Conservation (phyloP, 2,797 vertebrate species). For the Phrynocephalus forsythii region DNA sequence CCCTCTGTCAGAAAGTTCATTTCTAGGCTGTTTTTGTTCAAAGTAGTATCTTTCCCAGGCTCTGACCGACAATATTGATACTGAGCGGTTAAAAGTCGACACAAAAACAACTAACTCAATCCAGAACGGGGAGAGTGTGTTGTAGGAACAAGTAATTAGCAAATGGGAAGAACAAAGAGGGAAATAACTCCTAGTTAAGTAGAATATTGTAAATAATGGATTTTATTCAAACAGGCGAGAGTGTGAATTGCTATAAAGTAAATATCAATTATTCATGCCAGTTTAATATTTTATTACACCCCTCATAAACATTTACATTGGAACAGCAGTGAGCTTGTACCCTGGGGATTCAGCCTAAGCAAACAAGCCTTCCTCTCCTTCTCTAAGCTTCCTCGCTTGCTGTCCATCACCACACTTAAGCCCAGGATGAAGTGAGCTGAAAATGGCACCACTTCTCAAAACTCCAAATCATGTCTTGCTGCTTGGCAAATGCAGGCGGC, state of each 20-base stretch:
- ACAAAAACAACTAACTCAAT: constrained; percentile 67
- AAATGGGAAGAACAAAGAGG: constrained; percentile 76
- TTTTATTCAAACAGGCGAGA: constrained; percentile 80
- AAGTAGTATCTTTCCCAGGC: no score
- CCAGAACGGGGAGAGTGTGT: constrained; percentile 70
- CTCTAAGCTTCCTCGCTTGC: constrained; percentile 43
- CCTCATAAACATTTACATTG: constrained; percentile 78
- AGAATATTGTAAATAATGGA: constrained; percentile 81
- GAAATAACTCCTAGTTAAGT: constrained; percentile 78
- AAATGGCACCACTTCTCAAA: constrained; percentile 28
- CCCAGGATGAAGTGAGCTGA: constrained; percentile 40
- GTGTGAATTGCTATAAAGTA: constrained; percentile 78
- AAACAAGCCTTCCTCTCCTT: constrained; percentile 59
- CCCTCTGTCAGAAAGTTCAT: no score
- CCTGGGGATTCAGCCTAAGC: constrained; percentile 69
- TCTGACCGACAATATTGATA: constrained; percentile 60
- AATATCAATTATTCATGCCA: constrained; percentile 79
- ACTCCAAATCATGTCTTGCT: constrained; percentile 45
- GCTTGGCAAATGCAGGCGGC: neutral
- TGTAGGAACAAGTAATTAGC: constrained; percentile 77
- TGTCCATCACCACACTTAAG: constrained; percentile 39
- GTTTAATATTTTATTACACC: constrained; percentile 81
- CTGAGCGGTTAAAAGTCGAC: constrained; percentile 66
- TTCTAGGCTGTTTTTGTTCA: no score
- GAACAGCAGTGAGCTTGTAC: constrained; percentile 63